These are phyloP conservation scores for Rhinichthys klamathensis DNA, from an alignment of 2,113 vertebrate species.

Conservation along the genomic window DNA sequence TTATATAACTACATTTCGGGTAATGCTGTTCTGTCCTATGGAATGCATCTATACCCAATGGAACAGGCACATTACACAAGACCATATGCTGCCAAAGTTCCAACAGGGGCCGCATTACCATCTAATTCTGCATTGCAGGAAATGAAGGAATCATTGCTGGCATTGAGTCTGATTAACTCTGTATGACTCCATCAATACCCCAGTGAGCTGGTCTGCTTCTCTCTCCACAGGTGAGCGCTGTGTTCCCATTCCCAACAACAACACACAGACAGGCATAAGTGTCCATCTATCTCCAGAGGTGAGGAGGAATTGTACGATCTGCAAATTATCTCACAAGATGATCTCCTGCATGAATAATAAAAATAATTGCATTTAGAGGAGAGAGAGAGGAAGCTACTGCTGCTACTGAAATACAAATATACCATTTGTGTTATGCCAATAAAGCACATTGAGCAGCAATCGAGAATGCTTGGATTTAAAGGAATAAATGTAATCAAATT, in stretches of 20 bases:
- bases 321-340: constrained; percentile 34
- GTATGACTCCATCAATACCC: constrained; percentile 56
- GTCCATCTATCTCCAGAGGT: constrained; percentile 41
- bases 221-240: constrained; percentile 54
- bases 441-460: constrained; percentile 12
- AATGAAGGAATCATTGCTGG: constrained; percentile 55
- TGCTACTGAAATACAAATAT: not conserved
- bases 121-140: constrained; percentile 49
- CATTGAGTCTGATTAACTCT: constrained; percentile 54
- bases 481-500: constrained; percentile 94
- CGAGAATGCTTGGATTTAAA: constrained; percentile 60
- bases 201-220: constrained; percentile 54
- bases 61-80: constrained; percentile 29
- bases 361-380: constrained; percentile 24
- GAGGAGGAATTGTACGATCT: constrained; percentile 42
- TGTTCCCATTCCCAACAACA: constrained; percentile 18
- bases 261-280: not conserved
- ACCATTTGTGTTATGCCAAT: constrained; percentile 7
- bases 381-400: not conserved
- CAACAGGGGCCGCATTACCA: constrained; percentile 39
- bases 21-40: constrained; percentile 15
- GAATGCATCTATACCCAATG: constrained; percentile 19
- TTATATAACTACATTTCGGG: not conserved
- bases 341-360: constrained; percentile 46
- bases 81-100: constrained; percentile 47